These are phyloP conservation scores for Eretmocerus hayati DNA, from an alignment of 2,888 invertebrate species.

Conservation along the genomic window DNA sequence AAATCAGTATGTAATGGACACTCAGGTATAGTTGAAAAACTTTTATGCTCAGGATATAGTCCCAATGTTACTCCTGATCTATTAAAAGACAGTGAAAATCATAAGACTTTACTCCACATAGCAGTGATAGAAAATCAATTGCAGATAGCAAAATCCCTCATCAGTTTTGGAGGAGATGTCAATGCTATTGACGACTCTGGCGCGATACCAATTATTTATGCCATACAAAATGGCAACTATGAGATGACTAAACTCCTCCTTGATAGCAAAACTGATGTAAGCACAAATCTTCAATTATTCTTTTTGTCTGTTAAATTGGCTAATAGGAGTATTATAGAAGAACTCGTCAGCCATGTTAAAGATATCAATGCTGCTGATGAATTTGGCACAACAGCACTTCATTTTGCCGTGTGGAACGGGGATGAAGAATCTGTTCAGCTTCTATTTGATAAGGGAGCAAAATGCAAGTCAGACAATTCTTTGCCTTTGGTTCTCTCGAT, in stretches of 20 bases:
- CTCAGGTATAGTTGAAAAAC: constrained; percentile 1
- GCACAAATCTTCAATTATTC: background rate
- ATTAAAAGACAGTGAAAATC: background rate
- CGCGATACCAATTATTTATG: constrained; percentile 5
- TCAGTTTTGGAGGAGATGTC: background rate
- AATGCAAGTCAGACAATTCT: background rate
- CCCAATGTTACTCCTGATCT: background rate
- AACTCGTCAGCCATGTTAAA: constrained; percentile 6
- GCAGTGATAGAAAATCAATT: constrained; percentile 5
- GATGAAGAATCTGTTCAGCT: constrained; percentile 7
- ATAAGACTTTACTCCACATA: constrained; percentile 2
- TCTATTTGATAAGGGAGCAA: constrained; percentile 4
- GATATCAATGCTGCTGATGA: constrained; percentile 6
- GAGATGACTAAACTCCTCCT: constrained; percentile 6
- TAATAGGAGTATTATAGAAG: constrained; percentile 1
- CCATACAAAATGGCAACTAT: background rate
- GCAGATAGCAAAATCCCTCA: constrained; percentile 1
- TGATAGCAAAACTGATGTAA: background rate
- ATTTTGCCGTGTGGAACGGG: constrained; percentile 9
- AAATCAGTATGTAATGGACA: constrained; percentile 7
- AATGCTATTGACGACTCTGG: background rate
- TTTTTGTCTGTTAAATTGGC: constrained; percentile 1
- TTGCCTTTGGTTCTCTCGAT: background rate
- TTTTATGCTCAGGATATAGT: background rate
- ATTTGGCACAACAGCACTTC: constrained; percentile 11